Percentiles rank a stretch among this genome's conserved stretches.
These are phyloP conservation scores for Dryoscopus gambensis DNA, from an alignment of 2,113 vertebrate species.

Conservation along the genomic window DNA sequence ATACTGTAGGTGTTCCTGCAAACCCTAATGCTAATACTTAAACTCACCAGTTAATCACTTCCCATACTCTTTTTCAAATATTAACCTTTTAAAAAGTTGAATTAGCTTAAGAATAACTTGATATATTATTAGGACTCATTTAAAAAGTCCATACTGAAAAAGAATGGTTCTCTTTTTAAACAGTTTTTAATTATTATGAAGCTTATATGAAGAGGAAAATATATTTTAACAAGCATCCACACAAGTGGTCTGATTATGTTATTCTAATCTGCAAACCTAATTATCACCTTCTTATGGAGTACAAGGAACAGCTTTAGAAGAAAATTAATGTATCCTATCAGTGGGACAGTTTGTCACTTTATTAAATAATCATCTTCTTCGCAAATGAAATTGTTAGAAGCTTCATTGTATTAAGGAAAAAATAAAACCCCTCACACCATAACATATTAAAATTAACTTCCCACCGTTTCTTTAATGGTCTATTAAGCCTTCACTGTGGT, in stretches of 20 bases:
- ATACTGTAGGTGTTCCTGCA: constrained; percentile 58
- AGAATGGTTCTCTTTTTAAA: constrained; percentile 63
- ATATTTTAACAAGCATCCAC: constrained; percentile 84
- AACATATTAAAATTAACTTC: constrained; percentile 72
- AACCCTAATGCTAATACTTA: constrained; percentile 64
- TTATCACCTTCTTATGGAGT: constrained; percentile 92
- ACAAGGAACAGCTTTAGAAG: constrained; percentile 86
- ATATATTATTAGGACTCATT: constrained; percentile 45
- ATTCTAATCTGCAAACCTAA: constrained; percentile 96
- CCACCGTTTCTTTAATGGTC: constrained; percentile 67
- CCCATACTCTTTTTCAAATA: constrained; percentile 63
- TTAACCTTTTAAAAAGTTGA: constrained; percentile 61
- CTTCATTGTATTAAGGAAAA: constrained; percentile 68
- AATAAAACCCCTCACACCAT: constrained; percentile 35
- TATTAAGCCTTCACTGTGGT: constrained; percentile 51
- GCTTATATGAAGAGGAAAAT: constrained; percentile 74
- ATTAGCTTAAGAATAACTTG: constrained; percentile 60
- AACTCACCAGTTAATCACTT: constrained; percentile 68
- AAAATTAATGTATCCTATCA: constrained; percentile 93
- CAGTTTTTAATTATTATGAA: constrained; percentile 72
- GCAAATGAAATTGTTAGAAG: constrained; percentile 73
- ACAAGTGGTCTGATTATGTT: constrained; percentile 87
- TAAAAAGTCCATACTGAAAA: constrained; percentile 47
- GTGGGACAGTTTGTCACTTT: constrained; percentile 94
- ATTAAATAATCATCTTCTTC: constrained; percentile 77